Percentiles rank a stretch among this genome's conserved stretches.
These are phyloP conservation scores for Metallyticus violacea DNA, from an alignment of 2,888 invertebrate genomes.

Conservation along the genomic window DNA sequence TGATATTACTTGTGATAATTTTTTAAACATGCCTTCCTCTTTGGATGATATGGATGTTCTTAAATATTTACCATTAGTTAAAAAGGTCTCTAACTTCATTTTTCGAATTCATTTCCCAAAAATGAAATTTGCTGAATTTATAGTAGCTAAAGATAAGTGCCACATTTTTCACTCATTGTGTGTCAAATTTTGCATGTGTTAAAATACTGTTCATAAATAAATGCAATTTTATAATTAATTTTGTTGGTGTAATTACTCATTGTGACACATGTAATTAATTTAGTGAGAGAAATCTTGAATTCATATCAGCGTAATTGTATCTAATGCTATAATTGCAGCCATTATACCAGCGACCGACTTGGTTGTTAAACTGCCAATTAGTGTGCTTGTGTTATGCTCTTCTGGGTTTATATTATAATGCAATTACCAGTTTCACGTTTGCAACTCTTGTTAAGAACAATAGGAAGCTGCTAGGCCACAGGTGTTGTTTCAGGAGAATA, in stretches of 20 bases:
- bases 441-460: background rate
- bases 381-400: background rate
- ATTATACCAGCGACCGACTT: background rate
- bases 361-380: background rate
- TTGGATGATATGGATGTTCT: too few species aligned
- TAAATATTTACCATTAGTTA: too few species aligned
- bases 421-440: background rate
- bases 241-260: background rate
- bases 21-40: too few species aligned
- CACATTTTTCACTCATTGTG: background rate
- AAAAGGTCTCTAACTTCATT: too few species aligned
- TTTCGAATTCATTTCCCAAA: too few species aligned
- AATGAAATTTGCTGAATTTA: too few species aligned
- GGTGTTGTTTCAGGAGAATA: background rate
- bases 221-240: background rate
- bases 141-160: too few species aligned
- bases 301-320: background rate
- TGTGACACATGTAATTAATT: background rate
- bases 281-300: background rate
- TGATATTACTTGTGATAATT: too few species aligned
- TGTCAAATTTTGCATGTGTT: background rate
- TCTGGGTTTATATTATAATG: background rate
- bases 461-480: background rate
- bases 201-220: background rate
- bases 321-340: background rate